Percentiles rank a stretch among this genome's conserved stretches.
These are phyloP conservation scores for Amblyjoppa fuscipennis DNA, from an alignment of 2,888 invertebrate genomes.

Conservation along the genomic window DNA sequence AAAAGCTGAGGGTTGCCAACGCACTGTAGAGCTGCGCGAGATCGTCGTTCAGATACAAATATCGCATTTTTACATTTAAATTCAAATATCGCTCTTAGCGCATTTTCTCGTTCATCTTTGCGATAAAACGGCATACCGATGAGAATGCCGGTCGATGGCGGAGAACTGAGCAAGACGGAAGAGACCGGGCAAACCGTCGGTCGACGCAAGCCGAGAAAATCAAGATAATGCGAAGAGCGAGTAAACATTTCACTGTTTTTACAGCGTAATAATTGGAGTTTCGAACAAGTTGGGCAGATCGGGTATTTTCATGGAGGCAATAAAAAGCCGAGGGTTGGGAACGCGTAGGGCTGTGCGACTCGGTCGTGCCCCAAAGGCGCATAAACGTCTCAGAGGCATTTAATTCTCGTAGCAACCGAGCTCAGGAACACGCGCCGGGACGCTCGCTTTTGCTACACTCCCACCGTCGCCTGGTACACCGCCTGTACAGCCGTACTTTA, in stretches of 20 bases:
- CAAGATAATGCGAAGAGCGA: neutral
- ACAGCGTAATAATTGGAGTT: constrained; percentile 31
- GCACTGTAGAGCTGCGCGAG: constrained; percentile 6
- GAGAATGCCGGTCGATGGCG: neutral
- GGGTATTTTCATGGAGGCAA: constrained; percentile 33
- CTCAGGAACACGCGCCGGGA: constrained; percentile 18
- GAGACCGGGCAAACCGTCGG: too few species aligned
- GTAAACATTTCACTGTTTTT: neutral
- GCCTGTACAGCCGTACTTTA: neutral
- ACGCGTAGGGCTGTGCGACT: constrained; percentile 10
- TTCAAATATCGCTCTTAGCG: neutral
- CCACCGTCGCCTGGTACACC: neutral
- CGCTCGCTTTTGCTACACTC: neutral
- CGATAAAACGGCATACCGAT: neutral
- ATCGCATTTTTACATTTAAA: too few species aligned
- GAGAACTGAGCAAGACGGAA: too few species aligned
- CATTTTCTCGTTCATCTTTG: neutral
- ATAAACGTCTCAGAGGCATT: constrained; percentile 55
- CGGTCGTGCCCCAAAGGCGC: constrained; percentile 36
- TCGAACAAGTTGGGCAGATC: constrained; percentile 29
- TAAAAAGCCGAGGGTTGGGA: constrained; percentile 45
- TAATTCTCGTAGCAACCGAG: constrained; percentile 47
- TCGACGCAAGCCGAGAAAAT: neutral
- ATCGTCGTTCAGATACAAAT: too few species aligned
- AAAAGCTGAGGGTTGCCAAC: constrained; percentile 38